Evolutionary conservation across 2,797 vertebrate species (phyloP).

Genomic region (Eurystomus glaucurus): DNA sequence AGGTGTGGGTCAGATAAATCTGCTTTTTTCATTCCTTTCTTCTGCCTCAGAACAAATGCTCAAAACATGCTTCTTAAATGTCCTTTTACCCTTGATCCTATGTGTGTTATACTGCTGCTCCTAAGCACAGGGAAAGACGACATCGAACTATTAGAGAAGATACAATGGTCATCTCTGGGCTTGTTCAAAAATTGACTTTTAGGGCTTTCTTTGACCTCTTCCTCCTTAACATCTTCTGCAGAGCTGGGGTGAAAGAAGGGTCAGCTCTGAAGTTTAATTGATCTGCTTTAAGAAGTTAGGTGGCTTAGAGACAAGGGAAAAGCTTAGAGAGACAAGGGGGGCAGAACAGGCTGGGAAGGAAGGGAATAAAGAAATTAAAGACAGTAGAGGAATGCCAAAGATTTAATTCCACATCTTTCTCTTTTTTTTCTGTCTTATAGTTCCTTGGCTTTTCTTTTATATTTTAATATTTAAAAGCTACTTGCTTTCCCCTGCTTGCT

Average conservation of each 20-base stretch:
- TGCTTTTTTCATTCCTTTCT: not conserved
- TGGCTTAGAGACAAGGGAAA: not conserved
- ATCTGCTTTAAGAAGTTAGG: not conserved
- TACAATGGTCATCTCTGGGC: not conserved
- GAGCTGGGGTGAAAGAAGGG: fast-evolving
- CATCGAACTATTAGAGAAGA: not conserved
- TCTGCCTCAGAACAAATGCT: not conserved
- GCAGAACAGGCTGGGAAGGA: not conserved
- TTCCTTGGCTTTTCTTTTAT: not conserved
- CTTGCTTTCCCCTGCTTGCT: not conserved
- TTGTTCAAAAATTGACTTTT: not conserved
- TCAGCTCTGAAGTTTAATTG: not conserved
- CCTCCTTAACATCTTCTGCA: not conserved
- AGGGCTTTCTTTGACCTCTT: not conserved
- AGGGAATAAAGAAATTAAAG: not conserved
- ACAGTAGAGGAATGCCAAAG: not conserved
- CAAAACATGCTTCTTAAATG: not conserved
- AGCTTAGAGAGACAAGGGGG: not conserved
- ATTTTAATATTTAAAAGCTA: not conserved
- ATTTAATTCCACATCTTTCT: not conserved
- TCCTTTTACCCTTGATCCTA: not conserved
- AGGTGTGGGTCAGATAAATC: not conserved
- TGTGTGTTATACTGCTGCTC: not conserved
- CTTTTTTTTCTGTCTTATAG: not conserved
- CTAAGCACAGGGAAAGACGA: not conserved